A percentile compares a stretch with the other conserved stretches of the same genome.
phyloP scores from a whole-genome alignment of 2,113 vertebrate genomes.

The Myanophis thanlyinensis region DNA sequence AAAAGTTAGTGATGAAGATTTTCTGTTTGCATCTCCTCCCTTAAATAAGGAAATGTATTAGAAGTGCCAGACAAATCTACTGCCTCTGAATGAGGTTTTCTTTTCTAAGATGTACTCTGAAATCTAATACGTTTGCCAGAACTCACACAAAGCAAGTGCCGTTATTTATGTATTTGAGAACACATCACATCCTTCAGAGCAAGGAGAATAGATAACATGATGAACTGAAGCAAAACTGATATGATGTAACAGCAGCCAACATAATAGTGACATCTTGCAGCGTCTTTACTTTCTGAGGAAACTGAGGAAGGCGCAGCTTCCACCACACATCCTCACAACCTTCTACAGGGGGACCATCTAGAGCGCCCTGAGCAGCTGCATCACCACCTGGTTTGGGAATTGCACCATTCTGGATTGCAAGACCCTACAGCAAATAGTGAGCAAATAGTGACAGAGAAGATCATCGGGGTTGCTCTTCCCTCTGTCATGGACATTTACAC shows the following conservation, averaged over 20 bases:
- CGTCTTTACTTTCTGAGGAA: no score
- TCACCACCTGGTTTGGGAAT: no score
- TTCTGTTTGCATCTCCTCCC: not conserved
- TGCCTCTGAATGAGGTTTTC: not conserved
- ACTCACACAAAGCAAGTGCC: not conserved
- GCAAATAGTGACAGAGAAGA: no score
- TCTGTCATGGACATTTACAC: no score
- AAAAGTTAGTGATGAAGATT: not conserved
- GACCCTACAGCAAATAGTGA: no score
- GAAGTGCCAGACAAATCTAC: not conserved
- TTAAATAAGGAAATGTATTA: not conserved
- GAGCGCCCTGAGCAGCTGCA: no score
- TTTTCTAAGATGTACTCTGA: not conserved
- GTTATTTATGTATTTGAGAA: not conserved
- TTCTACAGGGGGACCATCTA: no score
- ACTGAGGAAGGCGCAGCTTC: no score
- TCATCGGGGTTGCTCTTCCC: no score
- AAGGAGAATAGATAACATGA: not conserved
- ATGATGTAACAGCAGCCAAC: conserved; percentile 13
- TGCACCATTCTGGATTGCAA: no score
- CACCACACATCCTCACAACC: no score
- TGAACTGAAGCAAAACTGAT: not conserved
- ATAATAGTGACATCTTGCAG: no score
- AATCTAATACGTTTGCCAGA: not conserved
- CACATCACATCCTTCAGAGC: not conserved